These are phyloP conservation scores for Oryzias sinensis DNA, from an alignment of 2,797 vertebrate species.

Conservation along the genomic window DNA sequence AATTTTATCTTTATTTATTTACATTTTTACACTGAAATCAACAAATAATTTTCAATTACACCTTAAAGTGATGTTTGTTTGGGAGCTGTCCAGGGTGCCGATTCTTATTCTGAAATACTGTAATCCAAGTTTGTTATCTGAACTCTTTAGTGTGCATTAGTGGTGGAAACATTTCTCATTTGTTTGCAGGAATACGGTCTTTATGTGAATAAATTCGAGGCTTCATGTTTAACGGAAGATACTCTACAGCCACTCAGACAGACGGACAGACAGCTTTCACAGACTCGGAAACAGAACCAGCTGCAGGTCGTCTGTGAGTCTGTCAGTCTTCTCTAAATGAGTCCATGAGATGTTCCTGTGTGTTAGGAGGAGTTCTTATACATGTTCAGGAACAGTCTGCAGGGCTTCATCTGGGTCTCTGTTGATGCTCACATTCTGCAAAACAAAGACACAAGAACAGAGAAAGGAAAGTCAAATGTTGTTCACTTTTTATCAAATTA, in stretches of 20 bases:
- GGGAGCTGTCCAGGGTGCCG: constrained; percentile 66
- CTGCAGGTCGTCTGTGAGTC: background rate
- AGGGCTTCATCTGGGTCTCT: constrained; percentile 80
- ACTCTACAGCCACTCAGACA: constrained; percentile 12
- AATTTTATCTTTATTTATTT: constrained; percentile 5
- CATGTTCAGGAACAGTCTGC: constrained; percentile 76
- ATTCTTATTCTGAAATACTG: constrained; percentile 10
- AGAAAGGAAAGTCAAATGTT: background rate
- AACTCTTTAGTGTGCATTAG: background rate
- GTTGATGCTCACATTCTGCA: constrained; percentile 78
- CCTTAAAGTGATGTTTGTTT: constrained; percentile 38
- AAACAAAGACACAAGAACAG: constrained; percentile 4
- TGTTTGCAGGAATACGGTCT: background rate
- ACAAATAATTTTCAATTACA: background rate
- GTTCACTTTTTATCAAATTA: too few species aligned
- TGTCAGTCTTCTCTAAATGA: background rate
- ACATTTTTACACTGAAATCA: constrained; percentile 5
- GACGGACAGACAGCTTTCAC: background rate
- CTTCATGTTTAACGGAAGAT: constrained; percentile 7
- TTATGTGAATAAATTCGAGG: constrained; percentile 1
- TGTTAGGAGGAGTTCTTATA: constrained; percentile 33
- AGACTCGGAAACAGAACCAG: background rate
- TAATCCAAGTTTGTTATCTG: constrained; percentile 6
- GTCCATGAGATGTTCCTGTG: background rate
- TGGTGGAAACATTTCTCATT: background rate